Base-by-base conservation (phyloP, 2,797 vertebrate genomes). In the Paratrypauchen microcephalus region DNA sequence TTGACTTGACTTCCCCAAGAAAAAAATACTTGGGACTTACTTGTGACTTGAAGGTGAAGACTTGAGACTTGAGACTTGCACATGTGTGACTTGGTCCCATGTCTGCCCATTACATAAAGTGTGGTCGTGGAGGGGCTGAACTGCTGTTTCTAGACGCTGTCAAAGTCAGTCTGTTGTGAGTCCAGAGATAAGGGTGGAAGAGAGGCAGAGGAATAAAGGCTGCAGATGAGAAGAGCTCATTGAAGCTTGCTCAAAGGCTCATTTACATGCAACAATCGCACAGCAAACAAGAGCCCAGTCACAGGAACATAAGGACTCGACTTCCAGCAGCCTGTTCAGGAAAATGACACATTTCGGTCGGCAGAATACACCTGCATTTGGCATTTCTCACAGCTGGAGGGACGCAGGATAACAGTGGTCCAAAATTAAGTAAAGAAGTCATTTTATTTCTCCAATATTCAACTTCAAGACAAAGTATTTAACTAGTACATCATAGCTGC, bases 201-300 rank as follows among this genome's bases (percentile, higher is more conserved):
- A 45, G 41, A 64, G 36, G 36, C 39, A 63, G 62, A 48, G 13
- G 45, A 47, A 64, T 28, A 48, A 64, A 64, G 41, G 12, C 62
- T 12, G 45, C 23, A 64, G 58, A 60, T 60, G 58, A 64, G 62
- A 48, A 45, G 62, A 64, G 21, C 47, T 32, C 48, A 32, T 30
- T 65, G 26, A 65, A 65, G 45, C 30, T 26, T 12, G 26, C 47
- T 65, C 4, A 32, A 15, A 65, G 63, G 24, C 47, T 65, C 45
- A 52, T 65, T 65, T 65, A 50, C 23, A 65, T 65, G 63, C 63
- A 30, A 52, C 63, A 52, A 52, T 48, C 18, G 16, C 28, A 28
- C 16, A 12, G 47, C 47, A 52, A 52, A 65, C 41, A 64, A 64
- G 62, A 32, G 16, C 19, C 26, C 18, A 50, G 47, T 5, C 8